Evolutionary conservation across 2,113 vertebrate genomes (phyloP), one percentile per base, ranked within the genome.

Genomic region (Oxygymnocypris stewartii): DNA sequence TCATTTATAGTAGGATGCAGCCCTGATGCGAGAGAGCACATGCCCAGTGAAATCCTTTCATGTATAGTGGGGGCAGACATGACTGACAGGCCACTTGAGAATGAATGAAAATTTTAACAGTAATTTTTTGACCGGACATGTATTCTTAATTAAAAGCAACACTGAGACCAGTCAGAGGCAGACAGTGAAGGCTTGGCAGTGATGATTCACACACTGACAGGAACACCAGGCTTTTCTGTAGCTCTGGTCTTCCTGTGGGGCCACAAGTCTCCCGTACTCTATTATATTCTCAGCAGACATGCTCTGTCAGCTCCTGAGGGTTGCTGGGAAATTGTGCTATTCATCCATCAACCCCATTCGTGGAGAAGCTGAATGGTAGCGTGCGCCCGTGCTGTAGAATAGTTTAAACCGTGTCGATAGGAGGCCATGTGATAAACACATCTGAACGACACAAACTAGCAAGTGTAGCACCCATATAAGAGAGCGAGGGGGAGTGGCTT

Each of bases 281-380:
- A 51, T 86, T 79, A 86, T 79, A 69, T 79, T 79, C 37, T 85
- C 40, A 31, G 65, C 74, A 61, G 67, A 84, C 54, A 67, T 76
- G 61, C 57, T 63, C 54, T 54, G 65, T 5, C 74, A 67, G 74
- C 47, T 16, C 31, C 12, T 11, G 63, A 87, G 81, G 47, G 80
- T 47, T 54, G 63, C 20, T 85, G 35, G 18, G 49, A 40, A 49
- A 79, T 78, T 44, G n/a, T 71, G 54, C 79, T 40, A 47, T 49
- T 77, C 88, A 85, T 82, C 82, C 44, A 80, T 77, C 85, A 59
- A 42, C 42, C 40, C 71, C 7, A 31, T 86, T 80, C 79, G 69
- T 44, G 75, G 59, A 25, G 23, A 31, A 57, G 84, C n/a, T 31
- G 12, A 63, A 75, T 44, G 20, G 44, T 40, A 59, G 85, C 13